These are phyloP conservation scores for Pachycephus smyrnensis DNA, from an alignment of 2,888 invertebrate genomes.

Conservation along the genomic window DNA sequence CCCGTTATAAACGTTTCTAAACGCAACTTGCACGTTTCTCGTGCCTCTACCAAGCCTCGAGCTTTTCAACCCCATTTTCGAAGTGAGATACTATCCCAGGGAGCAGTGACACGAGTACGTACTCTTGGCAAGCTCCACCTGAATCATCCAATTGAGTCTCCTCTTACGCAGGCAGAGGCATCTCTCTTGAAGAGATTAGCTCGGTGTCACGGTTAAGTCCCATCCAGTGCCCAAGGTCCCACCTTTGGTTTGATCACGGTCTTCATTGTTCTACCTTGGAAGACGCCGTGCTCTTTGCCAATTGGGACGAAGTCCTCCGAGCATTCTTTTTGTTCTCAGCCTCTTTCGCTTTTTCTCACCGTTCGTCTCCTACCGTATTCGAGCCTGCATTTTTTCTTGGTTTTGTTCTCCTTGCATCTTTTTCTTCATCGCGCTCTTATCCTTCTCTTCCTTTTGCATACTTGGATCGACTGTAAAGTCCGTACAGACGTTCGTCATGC, in stretches of 20 bases:
- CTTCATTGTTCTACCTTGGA: background rate
- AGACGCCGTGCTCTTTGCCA: background rate
- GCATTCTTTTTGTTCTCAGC: background rate
- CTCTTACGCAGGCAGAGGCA: constrained; percentile 8
- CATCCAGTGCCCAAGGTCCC: background rate
- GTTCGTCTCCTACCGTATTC: constrained; percentile 15
- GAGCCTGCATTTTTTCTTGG: background rate
- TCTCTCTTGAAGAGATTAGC: background rate
- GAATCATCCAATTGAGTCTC: constrained; percentile 48
- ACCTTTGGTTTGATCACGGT: background rate
- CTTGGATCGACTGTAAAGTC: background rate
- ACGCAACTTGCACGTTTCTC: background rate
- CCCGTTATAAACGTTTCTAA: background rate
- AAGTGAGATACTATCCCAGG: background rate
- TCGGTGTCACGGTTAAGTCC: background rate
- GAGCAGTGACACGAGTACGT: background rate
- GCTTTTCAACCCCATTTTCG: background rate
- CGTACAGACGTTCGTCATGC: background rate
- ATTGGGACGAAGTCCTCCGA: background rate
- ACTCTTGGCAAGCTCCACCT: constrained; percentile 41
- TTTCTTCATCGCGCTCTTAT: constrained; percentile 14
- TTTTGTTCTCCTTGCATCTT: constrained; percentile 3
- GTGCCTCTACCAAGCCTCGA: background rate
- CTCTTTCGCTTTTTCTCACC: background rate
- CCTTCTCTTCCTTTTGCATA: background rate